Percentiles rank a stretch among this genome's conserved stretches.
These are phyloP conservation scores for Iphiclides podalirius DNA, from an alignment of 2,888 invertebrate genomes.

Conservation along the genomic window DNA sequence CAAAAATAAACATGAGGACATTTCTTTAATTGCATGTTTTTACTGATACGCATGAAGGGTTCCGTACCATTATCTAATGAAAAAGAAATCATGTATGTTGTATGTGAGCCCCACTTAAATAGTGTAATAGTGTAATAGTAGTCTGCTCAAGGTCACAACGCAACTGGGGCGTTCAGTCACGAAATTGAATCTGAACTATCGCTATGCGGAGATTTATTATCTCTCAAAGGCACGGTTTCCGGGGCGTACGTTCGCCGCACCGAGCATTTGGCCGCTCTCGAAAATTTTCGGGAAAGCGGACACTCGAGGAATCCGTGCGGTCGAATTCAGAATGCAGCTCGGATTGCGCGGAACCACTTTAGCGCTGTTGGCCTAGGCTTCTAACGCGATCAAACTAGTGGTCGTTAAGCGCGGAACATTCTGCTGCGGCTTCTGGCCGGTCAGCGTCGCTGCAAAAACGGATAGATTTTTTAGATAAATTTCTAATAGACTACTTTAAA, in stretches of 20 bases:
- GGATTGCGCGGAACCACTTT: background rate
- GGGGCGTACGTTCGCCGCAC: conserved; percentile 29
- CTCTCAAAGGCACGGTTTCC: conserved; percentile 29
- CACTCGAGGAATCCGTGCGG: conserved; percentile 5
- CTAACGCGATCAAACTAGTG: background rate
- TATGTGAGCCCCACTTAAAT: too few relatives aligned
- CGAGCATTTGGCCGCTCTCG: conserved; percentile 4
- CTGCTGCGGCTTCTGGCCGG: too few relatives aligned
- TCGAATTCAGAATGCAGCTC: background rate
- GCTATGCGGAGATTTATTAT: conserved; percentile 27
- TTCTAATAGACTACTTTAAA: too few relatives aligned
- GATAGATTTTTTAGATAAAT: too few relatives aligned
- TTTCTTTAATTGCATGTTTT: too few relatives aligned
- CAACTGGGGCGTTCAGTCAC: background rate
- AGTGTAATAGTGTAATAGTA: too few relatives aligned
- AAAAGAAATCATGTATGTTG: too few relatives aligned
- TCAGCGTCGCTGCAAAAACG: too few relatives aligned
- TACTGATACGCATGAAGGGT: too few relatives aligned
- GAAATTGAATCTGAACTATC: conserved; percentile 23
- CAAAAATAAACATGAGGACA: too few relatives aligned
- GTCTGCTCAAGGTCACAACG: background rate
- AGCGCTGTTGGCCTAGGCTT: background rate
- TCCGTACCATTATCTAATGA: too few relatives aligned
- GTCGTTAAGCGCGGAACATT: too few relatives aligned
- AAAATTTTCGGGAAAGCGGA: conserved; percentile 5